Conservation (phyloP, 2,113 vertebrate species). For the Chloropsis cyanopogon region DNA sequence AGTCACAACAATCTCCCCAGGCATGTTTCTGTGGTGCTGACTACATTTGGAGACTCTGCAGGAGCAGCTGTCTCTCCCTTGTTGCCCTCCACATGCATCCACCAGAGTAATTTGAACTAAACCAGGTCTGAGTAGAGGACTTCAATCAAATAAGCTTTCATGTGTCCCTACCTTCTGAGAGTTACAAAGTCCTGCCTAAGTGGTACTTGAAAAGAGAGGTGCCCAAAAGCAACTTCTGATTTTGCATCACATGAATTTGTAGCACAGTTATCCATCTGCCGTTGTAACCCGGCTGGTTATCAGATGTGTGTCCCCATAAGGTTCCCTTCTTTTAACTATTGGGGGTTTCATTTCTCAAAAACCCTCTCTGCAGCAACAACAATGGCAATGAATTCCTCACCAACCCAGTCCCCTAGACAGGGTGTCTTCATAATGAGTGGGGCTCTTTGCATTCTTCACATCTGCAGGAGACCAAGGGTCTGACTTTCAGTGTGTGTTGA, state of each 20-base stretch:
- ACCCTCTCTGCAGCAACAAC: background rate
- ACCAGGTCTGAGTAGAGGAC: background rate
- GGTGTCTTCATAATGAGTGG: background rate
- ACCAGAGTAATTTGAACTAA: background rate
- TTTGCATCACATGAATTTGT: background rate
- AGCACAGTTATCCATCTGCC: background rate
- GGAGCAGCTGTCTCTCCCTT: background rate
- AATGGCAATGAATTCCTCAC: background rate
- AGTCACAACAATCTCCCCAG: background rate
- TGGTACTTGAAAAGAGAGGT: background rate
- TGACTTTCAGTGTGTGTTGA: background rate
- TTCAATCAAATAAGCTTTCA: background rate
- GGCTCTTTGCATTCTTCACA: background rate
- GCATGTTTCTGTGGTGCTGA: background rate
- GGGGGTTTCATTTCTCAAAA: background rate
- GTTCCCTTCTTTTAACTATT: background rate
- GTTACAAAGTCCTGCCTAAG: background rate
- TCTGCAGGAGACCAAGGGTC: background rate
- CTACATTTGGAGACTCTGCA: background rate
- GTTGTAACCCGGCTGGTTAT: background rate
- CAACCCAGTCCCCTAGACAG: background rate
- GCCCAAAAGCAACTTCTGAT: background rate
- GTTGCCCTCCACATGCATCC: background rate
- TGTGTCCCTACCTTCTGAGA: background rate
- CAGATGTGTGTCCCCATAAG: background rate